These are phyloP conservation scores for Serripes groenlandicus DNA, from an alignment of 2,888 invertebrate species.

Conservation along the genomic window DNA sequence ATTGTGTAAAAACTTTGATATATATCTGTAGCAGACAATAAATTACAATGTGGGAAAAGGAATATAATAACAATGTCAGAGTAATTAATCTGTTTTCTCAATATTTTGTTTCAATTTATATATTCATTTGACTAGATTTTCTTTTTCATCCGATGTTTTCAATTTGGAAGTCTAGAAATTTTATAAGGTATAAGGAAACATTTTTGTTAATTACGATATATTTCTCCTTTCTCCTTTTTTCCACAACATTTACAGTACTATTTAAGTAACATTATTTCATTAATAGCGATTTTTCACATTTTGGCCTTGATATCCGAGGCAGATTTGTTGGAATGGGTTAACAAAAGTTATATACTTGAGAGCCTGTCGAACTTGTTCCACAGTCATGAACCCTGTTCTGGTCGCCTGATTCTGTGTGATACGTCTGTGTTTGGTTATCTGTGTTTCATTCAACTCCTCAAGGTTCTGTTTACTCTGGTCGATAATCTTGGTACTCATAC, in stretches of 20 bases:
- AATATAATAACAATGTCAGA: neutral
- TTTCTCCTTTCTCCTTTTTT: too few species aligned
- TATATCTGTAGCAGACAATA: neutral
- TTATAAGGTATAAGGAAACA: too few species aligned
- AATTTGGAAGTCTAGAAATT: too few species aligned
- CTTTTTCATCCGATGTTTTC: too few species aligned
- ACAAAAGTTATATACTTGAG: conserved; percentile 76
- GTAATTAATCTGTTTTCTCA: neutral
- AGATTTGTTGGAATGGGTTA: too few species aligned
- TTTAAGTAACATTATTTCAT: too few species aligned
- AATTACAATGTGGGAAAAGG: neutral
- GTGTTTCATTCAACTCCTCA: conserved; percentile 78
- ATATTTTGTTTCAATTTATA: too few species aligned
- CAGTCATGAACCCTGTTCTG: conserved; percentile 75
- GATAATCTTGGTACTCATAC: conserved; percentile 80
- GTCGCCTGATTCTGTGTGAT: conserved; percentile 83
- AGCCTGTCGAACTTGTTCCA: conserved; percentile 78
- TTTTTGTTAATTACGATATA: too few species aligned
- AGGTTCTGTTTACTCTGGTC: conserved; percentile 77
- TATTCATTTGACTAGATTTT: too few species aligned
- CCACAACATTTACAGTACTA: too few species aligned
- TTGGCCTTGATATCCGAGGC: too few species aligned
- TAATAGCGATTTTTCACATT: too few species aligned
- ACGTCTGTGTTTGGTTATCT: conserved; percentile 80
- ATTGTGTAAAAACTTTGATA: neutral